Base-by-base conservation (phyloP, 2,888 invertebrate genomes). In the Cordilura impudica region DNA sequence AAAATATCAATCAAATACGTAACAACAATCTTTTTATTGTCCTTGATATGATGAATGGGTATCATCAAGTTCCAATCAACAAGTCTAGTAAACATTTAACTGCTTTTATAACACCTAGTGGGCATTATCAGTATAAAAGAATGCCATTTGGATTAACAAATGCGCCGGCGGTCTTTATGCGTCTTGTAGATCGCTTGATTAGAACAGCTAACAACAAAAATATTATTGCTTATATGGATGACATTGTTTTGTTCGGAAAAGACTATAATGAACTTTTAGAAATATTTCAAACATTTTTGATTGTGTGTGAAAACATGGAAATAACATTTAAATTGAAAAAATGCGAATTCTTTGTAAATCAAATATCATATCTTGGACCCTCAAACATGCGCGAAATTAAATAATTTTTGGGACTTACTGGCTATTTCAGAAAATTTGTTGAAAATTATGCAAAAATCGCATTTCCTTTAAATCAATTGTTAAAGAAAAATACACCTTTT, bases 81-180 rank as follows among this genome's bases (percentile, higher is more conserved):
- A 21, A 65, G 0, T 23, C 21, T 6, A 58, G 43, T 35, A 69
- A 63, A 31, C 77, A 65, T 39, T 82, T 75, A n/a, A 85, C 84
- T 1, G 79, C 79, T 1, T 85, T 85, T 51, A 82, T 85, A 0
- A 85, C 8, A 4, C 31, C 31, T 31, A 31, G 31, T 31, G 85
- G 84, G 0, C 84, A 85, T 45, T 86, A 81, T 23, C 83, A 85
- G 51, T 86, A 84, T 56, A 84, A 84, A 4, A 76, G 85, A 3
- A 84, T 85, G 84, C 83, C 84, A 0, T 85, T 85, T 69, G 85
- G 84, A 1, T 21, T 85, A 8, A 78, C 84, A 0, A 85, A 83
- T 31, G 83, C 84, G 0, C 84, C 86, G 0, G 82, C 85, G 0
- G 81, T 83, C 0, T 86, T 78, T 56, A 67, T 78, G 72, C 10